These are phyloP conservation scores for Chaenocephalus aceratus DNA, from an alignment of 2,113 vertebrate genomes.

Conservation along the genomic window DNA sequence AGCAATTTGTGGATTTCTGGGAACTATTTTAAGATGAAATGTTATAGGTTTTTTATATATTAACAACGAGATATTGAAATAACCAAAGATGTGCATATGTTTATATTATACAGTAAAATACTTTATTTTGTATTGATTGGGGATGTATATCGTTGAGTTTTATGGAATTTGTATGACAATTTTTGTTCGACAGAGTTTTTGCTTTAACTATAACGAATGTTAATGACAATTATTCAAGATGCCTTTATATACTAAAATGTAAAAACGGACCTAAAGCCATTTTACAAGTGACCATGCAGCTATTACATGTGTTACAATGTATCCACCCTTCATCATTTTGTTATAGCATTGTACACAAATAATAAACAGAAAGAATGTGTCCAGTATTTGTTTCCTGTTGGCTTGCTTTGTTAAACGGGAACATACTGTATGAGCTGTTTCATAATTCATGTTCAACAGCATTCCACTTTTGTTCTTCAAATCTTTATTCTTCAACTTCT, in stretches of 20 bases:
- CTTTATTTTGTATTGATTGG: constrained; percentile 16
- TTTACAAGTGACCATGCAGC: background rate
- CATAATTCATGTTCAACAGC: no score
- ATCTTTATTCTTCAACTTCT: no score
- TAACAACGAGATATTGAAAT: background rate
- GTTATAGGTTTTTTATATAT: background rate
- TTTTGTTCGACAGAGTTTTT: background rate
- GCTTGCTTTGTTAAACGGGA: no score
- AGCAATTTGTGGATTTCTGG: background rate
- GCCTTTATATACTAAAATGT: background rate
- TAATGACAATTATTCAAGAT: background rate
- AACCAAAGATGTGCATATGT: background rate
- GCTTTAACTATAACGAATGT: background rate
- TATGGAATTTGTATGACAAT: background rate
- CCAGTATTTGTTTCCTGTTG: no score
- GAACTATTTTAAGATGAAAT: background rate
- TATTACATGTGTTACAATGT: background rate
- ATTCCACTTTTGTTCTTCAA: no score
- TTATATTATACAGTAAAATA: background rate
- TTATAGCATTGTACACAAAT: background rate
- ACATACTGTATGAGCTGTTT: no score
- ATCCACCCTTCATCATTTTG: no score
- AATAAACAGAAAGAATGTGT: no score
- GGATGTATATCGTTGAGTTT: constrained; percentile 12
- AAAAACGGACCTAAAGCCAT: background rate